Percentiles rank a stretch among this genome's conserved stretches.
phyloP scores from a whole-genome alignment of 2,113 vertebrate species.

The Helogale parvula region DNA sequence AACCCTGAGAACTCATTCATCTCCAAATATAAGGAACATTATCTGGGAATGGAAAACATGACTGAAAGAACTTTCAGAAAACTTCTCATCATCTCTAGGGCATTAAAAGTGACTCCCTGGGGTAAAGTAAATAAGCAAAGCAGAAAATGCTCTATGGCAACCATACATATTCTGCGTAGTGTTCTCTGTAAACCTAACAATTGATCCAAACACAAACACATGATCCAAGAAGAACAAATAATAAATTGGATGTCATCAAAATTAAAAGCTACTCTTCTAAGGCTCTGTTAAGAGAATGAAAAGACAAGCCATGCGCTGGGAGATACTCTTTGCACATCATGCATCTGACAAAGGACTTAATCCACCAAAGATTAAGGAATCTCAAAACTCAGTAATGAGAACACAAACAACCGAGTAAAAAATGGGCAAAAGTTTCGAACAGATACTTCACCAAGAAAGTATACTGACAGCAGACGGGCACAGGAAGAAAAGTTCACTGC shows the following conservation, averaged over 20 bases:
- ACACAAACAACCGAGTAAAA: neutral
- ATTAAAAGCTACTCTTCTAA: neutral
- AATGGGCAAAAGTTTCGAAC: neutral
- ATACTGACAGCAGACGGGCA: neutral
- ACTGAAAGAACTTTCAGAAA: neutral
- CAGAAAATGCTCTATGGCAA: neutral
- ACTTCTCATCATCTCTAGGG: neutral
- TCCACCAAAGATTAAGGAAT: neutral
- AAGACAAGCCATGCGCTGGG: neutral
- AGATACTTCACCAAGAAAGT: neutral
- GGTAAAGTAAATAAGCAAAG: neutral
- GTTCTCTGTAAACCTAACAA: neutral
- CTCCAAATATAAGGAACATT: neutral
- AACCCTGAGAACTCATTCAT: neutral
- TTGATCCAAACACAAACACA: neutral
- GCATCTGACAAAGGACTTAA: neutral
- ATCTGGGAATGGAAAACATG: neutral
- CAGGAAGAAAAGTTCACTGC: neutral
- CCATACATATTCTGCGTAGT: neutral
- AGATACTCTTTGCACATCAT: neutral
- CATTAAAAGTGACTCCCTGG: neutral
- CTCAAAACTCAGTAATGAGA: neutral
- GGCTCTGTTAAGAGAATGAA: neutral
- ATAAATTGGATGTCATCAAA: neutral
- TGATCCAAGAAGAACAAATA: neutral